Evolutionary conservation across 2,888 invertebrate species (phyloP).

Genomic region (Pandemis cinnamomeana): DNA sequence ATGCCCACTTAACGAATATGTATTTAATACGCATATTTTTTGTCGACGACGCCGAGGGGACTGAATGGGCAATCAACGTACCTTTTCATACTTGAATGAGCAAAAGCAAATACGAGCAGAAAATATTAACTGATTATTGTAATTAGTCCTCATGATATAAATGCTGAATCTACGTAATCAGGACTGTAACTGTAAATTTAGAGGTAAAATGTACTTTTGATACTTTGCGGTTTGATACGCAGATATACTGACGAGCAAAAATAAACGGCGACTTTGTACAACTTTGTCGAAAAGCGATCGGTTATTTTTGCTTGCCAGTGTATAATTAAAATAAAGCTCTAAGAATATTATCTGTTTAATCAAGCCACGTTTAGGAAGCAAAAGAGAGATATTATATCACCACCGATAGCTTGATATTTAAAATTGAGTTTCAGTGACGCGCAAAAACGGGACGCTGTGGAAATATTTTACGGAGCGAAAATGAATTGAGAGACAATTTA

Average conservation of each 20-base stretch:
- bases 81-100: conserved; percentile 11
- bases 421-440: conserved; percentile 32
- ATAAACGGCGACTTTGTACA: too few relatives aligned
- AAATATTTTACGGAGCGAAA: conserved; percentile 48
- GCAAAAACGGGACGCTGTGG: conserved; percentile 37
- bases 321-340: too few relatives aligned
- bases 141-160: not conserved
- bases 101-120: conserved; percentile 1
- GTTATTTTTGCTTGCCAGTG: too few relatives aligned
- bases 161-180: not conserved
- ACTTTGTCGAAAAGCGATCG: too few relatives aligned
- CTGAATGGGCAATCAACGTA: conserved; percentile 14
- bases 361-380: conserved; percentile 5
- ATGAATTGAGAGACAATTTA: conserved; percentile 52
- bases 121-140: conserved; percentile 1
- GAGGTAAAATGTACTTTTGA: too few relatives aligned
- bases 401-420: conserved; percentile 43
- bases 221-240: too few relatives aligned
- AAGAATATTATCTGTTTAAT: not conserved
- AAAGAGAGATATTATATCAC: conserved; percentile 3
- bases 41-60: conserved; percentile 6
- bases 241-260: too few relatives aligned
- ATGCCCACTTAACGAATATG: not conserved
- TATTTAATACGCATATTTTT: conserved; percentile 10
- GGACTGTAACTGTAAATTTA: too few relatives aligned